Evolutionary conservation across 2,797 vertebrate genomes (phyloP), one percentile per base, ranked within the genome.

Genomic region (Amphiprion clarkii): DNA sequence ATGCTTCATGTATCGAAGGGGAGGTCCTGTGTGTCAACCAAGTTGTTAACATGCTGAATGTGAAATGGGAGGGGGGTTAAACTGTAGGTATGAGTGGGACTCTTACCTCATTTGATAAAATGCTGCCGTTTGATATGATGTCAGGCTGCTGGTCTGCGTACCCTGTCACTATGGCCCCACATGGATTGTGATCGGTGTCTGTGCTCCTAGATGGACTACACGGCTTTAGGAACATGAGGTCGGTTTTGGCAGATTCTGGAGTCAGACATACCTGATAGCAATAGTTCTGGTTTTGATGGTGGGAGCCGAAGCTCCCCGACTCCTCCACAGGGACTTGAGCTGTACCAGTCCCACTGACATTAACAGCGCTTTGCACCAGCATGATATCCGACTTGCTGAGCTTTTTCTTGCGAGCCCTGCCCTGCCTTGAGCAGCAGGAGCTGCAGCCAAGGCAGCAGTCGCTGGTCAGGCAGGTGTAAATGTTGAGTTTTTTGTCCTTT

Each of bases 191-290:
- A 82, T 99, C 97, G 54, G 96, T 92, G 90, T 98, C 97, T 40
- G 96, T 94, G 89, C 96, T 96, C 91, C 97, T 94, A 73, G 97
- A 95, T 9, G 97, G 96, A 90, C 97, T 99, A 87, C 98, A 96
- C 64, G 98, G 97, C 90, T 99, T 99, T 67, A 99, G 96, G 95
- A 99, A 99, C 97, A 99, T 98, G 91, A 99, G 95, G 90, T 99
- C 98, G 56, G 98, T 99, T 95, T 99, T 99, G 90, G 98, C 98
- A 40, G 98, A 99, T 94, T 99, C 98, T 2, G 97, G 98, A 13
- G 97, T 99, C 89, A 99, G 96, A 95, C 97, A 99, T 90, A 99
- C 98, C 94, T 99, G 98, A 91, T 99, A 99, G 91, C 98, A 99
- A 92, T 99, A 99, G 92, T 99, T 99, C 94, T 99, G 98, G 86